Evolutionary conservation across 2,888 invertebrate species (phyloP).

Genomic region (Brachylomia viminalis): DNA sequence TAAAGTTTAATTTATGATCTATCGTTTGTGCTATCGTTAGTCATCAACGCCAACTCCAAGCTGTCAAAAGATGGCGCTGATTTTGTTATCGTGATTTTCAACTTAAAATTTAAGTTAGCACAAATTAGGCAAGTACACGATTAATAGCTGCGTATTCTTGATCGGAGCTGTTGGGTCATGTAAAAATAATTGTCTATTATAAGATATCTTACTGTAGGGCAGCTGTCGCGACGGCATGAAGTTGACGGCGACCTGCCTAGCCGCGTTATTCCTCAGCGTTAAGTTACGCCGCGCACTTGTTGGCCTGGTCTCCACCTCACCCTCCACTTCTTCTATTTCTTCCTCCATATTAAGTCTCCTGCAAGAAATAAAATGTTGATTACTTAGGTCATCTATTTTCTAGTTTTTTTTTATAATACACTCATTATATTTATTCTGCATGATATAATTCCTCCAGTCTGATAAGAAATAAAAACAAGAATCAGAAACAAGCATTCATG

Average conservation of each 20-base stretch:
- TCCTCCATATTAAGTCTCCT: constrained; percentile 68
- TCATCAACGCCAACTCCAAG: background rate
- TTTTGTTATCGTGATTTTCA: too few relatives aligned
- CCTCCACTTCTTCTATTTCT: constrained; percentile 73
- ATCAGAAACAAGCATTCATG: background rate
- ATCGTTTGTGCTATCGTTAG: too few relatives aligned
- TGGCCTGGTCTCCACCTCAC: constrained; percentile 70
- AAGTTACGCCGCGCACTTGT: constrained; percentile 75
- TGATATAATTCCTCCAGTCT: background rate
- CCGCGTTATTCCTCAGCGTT: constrained; percentile 79
- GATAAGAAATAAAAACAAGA: background rate
- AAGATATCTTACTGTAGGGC: constrained; percentile 79
- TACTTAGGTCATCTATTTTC: too few relatives aligned
- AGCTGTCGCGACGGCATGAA: constrained; percentile 88
- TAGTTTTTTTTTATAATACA: too few relatives aligned
- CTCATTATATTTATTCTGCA: too few relatives aligned
- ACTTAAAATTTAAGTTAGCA: background rate
- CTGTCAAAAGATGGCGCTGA: constrained; percentile 14
- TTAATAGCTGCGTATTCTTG: background rate
- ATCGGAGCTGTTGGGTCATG: background rate
- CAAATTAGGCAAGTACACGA: background rate
- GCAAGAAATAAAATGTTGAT: too few relatives aligned
- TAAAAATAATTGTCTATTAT: background rate
- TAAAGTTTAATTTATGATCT: too few relatives aligned
- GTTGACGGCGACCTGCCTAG: constrained; percentile 85